Percentiles rank a stretch among this genome's conserved stretches.
These are phyloP conservation scores for Irena cyanogastra DNA, from an alignment of 2,113 vertebrate genomes.

Conservation along the genomic window DNA sequence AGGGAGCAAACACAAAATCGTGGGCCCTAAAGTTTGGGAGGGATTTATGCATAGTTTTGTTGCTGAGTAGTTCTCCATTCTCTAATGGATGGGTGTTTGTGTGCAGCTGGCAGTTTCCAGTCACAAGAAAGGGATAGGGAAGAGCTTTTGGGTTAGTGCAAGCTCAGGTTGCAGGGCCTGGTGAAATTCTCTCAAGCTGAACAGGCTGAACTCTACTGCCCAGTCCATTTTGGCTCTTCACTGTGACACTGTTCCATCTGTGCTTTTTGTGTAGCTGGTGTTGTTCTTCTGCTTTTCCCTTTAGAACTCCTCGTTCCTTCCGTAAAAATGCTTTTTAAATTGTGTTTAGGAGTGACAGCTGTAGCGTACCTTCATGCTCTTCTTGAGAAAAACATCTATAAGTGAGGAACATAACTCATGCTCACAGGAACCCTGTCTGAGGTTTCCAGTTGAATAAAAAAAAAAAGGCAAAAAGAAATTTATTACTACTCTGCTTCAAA, in stretches of 20 bases:
- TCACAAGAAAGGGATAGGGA: neutral
- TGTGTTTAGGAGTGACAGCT: neutral
- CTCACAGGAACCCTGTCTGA: neutral
- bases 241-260: neutral
- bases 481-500: neutral
- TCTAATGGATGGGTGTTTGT: neutral
- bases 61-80: neutral
- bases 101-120: neutral
- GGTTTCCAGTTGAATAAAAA: neutral
- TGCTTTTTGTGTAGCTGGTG: neutral
- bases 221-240: neutral
- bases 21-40: neutral
- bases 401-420: neutral
- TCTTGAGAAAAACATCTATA: neutral
- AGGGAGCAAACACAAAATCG: neutral
- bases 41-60: neutral
- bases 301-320: neutral
- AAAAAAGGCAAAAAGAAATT: neutral
- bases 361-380: accelerated
- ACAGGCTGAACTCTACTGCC: accelerated
- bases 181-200: neutral
- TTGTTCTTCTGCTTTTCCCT: neutral
- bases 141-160: neutral
- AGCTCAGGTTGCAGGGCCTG: neutral
- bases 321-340: neutral